Evolutionary conservation across 2,113 vertebrate genomes (phyloP).

Genomic region (Calidris pygmaea): DNA sequence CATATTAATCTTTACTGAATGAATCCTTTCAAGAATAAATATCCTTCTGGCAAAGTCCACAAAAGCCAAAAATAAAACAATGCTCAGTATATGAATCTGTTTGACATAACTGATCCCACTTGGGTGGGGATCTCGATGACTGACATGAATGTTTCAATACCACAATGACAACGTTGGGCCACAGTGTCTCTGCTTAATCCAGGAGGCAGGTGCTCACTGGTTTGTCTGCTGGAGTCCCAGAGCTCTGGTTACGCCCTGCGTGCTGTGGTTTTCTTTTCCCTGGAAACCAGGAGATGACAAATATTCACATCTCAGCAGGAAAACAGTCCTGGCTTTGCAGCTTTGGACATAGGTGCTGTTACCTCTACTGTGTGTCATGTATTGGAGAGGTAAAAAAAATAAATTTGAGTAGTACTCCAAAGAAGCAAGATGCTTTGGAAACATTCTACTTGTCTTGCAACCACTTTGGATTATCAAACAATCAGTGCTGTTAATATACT

Average conservation of each 20-base stretch:
- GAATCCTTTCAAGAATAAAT: background rate
- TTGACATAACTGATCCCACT: background rate
- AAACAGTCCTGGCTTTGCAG: background rate
- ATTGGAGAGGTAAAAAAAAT: background rate
- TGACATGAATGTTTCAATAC: background rate
- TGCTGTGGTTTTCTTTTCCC: background rate
- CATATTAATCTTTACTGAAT: background rate
- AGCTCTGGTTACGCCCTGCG: background rate
- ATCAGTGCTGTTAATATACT: background rate
- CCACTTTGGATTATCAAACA: accelerated
- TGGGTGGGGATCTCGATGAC: background rate
- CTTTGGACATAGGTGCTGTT: background rate
- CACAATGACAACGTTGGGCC: background rate
- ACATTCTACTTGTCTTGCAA: background rate
- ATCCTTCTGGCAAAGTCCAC: background rate
- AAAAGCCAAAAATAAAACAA: background rate
- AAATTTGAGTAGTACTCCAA: background rate
- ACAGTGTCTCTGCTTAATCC: background rate
- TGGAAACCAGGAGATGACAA: background rate
- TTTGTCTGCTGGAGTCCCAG: background rate
- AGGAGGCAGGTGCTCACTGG: background rate
- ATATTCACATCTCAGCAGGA: background rate
- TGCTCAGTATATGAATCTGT: background rate
- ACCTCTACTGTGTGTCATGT: background rate
- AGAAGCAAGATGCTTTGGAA: background rate